Evolutionary conservation across 2,113 vertebrate species (phyloP).

Genomic region (Oncorhynchus gorbuscha): DNA sequence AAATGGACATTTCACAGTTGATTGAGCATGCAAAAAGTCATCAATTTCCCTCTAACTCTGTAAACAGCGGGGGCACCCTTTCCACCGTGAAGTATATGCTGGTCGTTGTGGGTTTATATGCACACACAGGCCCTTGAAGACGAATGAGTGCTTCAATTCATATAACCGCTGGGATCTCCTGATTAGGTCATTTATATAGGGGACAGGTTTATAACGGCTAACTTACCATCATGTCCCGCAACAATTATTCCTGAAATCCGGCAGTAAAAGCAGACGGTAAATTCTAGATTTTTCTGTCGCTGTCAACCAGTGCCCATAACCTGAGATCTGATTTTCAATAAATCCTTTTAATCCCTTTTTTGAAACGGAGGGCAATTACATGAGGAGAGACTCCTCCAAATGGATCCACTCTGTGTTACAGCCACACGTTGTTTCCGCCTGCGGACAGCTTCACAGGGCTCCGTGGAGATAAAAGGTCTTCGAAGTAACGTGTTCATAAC

Average conservation of each 20-base stretch:
- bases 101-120: conserved; percentile 74
- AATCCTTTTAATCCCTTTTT: conserved; percentile 69
- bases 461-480: conserved; percentile 38
- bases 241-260: conserved; percentile 81
- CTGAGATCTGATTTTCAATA: conserved; percentile 79
- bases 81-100: conserved; percentile 67
- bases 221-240: conserved; percentile 80
- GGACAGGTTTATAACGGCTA: conserved; percentile 80
- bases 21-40: conserved; percentile 73
- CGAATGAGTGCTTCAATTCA: conserved; percentile 73
- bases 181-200: conserved; percentile 81
- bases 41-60: conserved; percentile 73
- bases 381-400: conserved; percentile 75
- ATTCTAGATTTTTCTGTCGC: conserved; percentile 82
- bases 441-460: conserved; percentile 45
- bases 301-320: conserved; percentile 73
- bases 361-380: conserved; percentile 76
- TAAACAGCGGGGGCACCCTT: conserved; percentile 65
- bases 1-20: conserved; percentile 80
- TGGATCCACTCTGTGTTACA: conserved; percentile 75
- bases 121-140: conserved; percentile 77
- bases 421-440: conserved; percentile 63
- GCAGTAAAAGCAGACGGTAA: conserved; percentile 80
- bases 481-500: conserved; percentile 25
- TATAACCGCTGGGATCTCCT: conserved; percentile 73